Evolutionary conservation across 2,797 vertebrate genomes (phyloP), one percentile per base, ranked within the genome.

Genomic region (Hydrolagus colliei): DNA sequence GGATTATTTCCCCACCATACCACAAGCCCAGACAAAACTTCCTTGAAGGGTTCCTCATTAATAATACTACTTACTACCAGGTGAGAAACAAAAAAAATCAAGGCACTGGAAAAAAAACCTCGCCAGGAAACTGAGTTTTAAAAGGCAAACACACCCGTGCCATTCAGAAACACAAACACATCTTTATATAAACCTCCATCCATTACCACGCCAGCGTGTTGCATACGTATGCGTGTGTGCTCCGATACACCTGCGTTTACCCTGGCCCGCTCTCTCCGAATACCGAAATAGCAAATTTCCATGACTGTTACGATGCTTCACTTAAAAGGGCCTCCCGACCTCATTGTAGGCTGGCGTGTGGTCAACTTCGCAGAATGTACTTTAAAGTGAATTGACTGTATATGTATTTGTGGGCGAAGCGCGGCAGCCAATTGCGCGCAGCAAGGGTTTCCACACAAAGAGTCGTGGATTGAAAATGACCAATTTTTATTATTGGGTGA

Each of bases 21-120:
- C 18, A 84, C 65, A 52, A 13, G 71, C 32, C 65, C 32, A 84
- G 65, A 71, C n/a, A n/a, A 27, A 20, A 84, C 9, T 20, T 52
- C 32, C 9, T 35, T 27, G 68, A 80, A 80, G 63, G 22, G 13
- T 13, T 16, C 62, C 62, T 84, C 65, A 84, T 84, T 84, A 84
- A 13, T 20, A 12, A n/a, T 52, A 67, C 9, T 10, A 80, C 14
- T 32, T 10, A 80, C 10, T 1, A 72, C 6, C 8, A 35, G 27
- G 27, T 1, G 27, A 27, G 27, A 27, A 27, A 27, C 41, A 6
- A 52, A 6, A 52, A 52, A 52, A 52, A 52, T 52, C 41, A 52
- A 52, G 41, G 41, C 1, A 52, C 41, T 52, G 65, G 18, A 84
- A 84, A 41, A 27, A 71, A 6, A 82, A 68, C 18, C 27, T 32